Evolutionary conservation across 2,113 vertebrate species (phyloP).

Genomic region (Miniopterus natalensis): DNA sequence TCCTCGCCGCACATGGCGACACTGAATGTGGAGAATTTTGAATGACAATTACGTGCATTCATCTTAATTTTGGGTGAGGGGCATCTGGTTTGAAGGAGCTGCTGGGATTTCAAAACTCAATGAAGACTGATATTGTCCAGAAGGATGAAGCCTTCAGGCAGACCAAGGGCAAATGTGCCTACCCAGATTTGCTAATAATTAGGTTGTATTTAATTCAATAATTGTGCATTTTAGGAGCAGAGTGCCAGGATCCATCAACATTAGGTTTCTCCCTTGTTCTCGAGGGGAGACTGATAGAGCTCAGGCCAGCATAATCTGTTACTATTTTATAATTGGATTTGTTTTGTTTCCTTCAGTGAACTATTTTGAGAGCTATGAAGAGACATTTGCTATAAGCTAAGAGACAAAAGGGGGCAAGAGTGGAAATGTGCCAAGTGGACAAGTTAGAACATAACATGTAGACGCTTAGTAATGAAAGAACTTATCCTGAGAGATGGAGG

Average conservation of each 20-base stretch:
- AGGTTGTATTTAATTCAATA: constrained; percentile 8
- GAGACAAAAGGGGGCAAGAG: neutral
- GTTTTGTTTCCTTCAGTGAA: neutral
- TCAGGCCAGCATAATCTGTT: neutral
- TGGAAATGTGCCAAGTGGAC: constrained; percentile 13
- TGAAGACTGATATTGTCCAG: constrained; percentile 47
- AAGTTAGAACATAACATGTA: constrained; percentile 43
- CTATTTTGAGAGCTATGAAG: neutral
- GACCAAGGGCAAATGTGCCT: constrained; percentile 51
- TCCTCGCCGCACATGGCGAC: neutral
- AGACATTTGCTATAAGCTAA: neutral
- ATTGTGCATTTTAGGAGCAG: constrained; percentile 11
- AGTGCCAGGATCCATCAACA: neutral
- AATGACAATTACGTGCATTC: constrained; percentile 70
- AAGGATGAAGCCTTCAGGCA: constrained; percentile 17
- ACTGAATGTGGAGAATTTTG: constrained; percentile 4
- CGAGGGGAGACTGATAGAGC: neutral
- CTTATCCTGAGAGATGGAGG: constrained; percentile 39
- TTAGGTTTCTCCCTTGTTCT: neutral
- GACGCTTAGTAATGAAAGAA: constrained; percentile 46
- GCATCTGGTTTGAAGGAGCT: constrained; percentile 46
- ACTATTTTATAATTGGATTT: neutral
- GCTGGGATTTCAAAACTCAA: constrained; percentile 49
- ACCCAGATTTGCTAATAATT: neutral
- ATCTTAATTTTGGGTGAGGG: constrained; percentile 67